These are phyloP conservation scores for Agonopterix heracliana DNA, from an alignment of 2,888 invertebrate species.

Conservation along the genomic window DNA sequence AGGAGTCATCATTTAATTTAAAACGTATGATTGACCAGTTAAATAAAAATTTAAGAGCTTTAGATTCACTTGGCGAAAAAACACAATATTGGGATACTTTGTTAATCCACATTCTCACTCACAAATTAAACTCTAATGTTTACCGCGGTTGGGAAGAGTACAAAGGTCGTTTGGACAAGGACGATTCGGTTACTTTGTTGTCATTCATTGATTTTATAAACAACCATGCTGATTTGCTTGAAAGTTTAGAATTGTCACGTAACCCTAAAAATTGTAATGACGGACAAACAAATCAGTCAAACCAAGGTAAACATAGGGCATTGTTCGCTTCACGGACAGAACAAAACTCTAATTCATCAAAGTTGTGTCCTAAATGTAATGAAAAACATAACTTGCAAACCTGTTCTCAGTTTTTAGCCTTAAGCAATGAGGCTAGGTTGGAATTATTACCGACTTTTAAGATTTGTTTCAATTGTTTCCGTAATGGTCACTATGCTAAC, in stretches of 20 bases:
- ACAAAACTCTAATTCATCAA: background rate
- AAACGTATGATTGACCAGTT: constrained; percentile 17
- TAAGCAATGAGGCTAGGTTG: background rate
- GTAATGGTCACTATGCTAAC: constrained; percentile 4
- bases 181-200: background rate
- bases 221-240: constrained; percentile 1
- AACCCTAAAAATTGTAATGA: too few relatives aligned
- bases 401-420: constrained; percentile 1
- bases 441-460: constrained; percentile 3
- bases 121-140: constrained; percentile 4
- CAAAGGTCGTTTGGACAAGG: constrained; percentile 4
- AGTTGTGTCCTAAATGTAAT: constrained; percentile 1
- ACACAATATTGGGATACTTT: too few relatives aligned
- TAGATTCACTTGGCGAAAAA: constrained; percentile 18
- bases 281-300: background rate
- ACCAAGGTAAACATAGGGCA: too few relatives aligned
- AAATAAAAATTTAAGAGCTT: constrained; percentile 20
- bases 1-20: constrained; percentile 16
- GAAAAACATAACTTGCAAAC: background rate
- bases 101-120: constrained; percentile 5
- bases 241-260: constrained; percentile 2
- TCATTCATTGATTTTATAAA: background rate
- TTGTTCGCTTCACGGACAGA: too few relatives aligned
- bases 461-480: constrained; percentile 7
- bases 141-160: constrained; percentile 8